phyloP scores from a whole-genome alignment of 2,113 vertebrate genomes.

The Cynoglossus semilaevis region DNA sequence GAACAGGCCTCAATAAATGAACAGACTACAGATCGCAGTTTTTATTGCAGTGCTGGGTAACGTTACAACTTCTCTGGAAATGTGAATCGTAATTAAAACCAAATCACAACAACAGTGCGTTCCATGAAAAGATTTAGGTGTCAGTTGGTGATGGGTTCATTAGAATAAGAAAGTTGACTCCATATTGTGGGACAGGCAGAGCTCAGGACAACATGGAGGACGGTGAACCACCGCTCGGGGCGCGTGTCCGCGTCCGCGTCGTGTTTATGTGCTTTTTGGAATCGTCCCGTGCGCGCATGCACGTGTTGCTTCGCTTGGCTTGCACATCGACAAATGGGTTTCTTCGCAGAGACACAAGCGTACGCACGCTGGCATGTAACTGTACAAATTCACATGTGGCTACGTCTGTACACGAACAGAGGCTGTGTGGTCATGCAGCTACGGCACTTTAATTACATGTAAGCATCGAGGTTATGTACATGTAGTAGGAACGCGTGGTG shows the following conservation, averaged over 20 bases:
- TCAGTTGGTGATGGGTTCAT: conserved; percentile 74
- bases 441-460: conserved; percentile 74
- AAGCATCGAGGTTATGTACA: conserved; percentile 74
- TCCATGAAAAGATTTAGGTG: conserved; percentile 26
- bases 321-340: conserved; percentile 58
- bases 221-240: conserved; percentile 56
- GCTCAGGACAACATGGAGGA: conserved; percentile 61
- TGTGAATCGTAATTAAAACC: background rate
- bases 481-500: conserved; percentile 52
- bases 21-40: no score
- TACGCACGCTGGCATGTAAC: conserved; percentile 71
- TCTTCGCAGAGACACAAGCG: conserved; percentile 65
- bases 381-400: conserved; percentile 73
- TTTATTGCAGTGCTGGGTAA: no score
- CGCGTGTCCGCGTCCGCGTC: background rate
- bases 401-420: conserved; percentile 72
- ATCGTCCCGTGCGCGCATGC: conserved; percentile 61
- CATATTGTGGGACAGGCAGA: conserved; percentile 75
- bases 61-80: background rate
- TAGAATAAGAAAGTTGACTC: conserved; percentile 79
- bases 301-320: conserved; percentile 42
- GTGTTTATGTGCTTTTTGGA: conserved; percentile 36
- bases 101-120: background rate
- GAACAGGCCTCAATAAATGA: no score
- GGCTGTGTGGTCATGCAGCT: conserved; percentile 78